Base-by-base conservation (phyloP, 2,888 invertebrate genomes). In the Suillia variegata region DNA sequence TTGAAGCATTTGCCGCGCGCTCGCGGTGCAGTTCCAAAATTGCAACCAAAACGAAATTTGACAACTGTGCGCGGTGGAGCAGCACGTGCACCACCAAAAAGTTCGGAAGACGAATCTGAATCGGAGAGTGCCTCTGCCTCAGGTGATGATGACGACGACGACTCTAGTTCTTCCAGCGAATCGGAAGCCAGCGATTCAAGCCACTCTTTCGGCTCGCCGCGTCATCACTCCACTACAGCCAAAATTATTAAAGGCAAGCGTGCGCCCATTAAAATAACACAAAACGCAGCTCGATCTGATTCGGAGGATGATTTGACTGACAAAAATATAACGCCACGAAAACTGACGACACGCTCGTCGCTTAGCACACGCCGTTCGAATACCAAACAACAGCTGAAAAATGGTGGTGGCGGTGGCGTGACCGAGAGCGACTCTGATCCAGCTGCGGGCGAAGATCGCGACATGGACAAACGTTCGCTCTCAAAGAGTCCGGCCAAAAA, bases 261-360 rank as follows among this genome's bases (percentile, higher is more conserved):
- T 1, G 26, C 47, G 6, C 48, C 59, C 2, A n/a, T n/a, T n/a
- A n/a, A n/a, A n/a, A n/a, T n/a, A n/a, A 58, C 54, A 15, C 50
- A 31, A 0, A 59, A 33, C 5, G 58, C 49, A 2, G 42, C 57
- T 12, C 51, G 58, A 6, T 64, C 68, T 0, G 69, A 70, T 21
- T 73, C 73, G 51, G n/a, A n/a, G n/a, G 78, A 73, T 54, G 79
- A 80, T 33, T 4, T 50, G 49, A 72, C 71, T 59, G 73, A 67
- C 24, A 73, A 67, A 24, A 71, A 71, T 13, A 71, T 68, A 56
- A 75, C 79, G 2, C 71, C 88, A 0, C 83, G 90, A 18, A 91
- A 91, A 71, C 79, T 88, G 21, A 91, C 91, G 0, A n/a, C n/a
- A n/a, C n/a, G n/a, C n/a, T 83, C 91, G 10, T 90, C 90, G 0